These are phyloP conservation scores for Gymnocephalus cernua DNA, from an alignment of 2,113 vertebrate genomes.

Conservation along the genomic window DNA sequence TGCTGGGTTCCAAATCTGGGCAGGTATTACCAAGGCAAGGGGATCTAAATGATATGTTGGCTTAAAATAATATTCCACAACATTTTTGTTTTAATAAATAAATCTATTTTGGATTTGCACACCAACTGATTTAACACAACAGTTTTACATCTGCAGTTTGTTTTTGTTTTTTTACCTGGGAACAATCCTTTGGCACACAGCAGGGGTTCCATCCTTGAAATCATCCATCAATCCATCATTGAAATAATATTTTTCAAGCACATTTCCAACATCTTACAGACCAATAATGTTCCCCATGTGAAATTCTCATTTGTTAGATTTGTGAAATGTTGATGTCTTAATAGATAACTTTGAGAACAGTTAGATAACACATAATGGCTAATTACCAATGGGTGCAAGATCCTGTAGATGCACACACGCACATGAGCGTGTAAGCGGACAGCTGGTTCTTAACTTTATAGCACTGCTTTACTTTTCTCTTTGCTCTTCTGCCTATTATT, in stretches of 20 bases:
- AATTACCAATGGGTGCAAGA: background rate
- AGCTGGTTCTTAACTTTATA: background rate
- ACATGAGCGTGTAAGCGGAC: background rate
- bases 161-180: constrained; percentile 2
- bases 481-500: background rate
- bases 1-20: constrained; percentile 31
- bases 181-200: constrained; percentile 7
- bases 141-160: constrained; percentile 9
- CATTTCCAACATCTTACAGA: background rate
- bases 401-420: background rate
- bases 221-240: too few relatives aligned
- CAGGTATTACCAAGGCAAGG: background rate
- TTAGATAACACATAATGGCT: background rate
- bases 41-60: background rate
- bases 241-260: background rate
- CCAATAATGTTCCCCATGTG: background rate
- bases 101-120: background rate
- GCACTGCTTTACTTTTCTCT: background rate
- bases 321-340: background rate
- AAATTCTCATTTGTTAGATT: constrained; percentile 1
- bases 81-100: background rate
- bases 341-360: background rate
- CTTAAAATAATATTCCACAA: background rate
- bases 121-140: background rate
- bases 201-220: background rate